Conservation (phyloP, 2,888 invertebrate genomes). For the Eretmocerus hayati region DNA sequence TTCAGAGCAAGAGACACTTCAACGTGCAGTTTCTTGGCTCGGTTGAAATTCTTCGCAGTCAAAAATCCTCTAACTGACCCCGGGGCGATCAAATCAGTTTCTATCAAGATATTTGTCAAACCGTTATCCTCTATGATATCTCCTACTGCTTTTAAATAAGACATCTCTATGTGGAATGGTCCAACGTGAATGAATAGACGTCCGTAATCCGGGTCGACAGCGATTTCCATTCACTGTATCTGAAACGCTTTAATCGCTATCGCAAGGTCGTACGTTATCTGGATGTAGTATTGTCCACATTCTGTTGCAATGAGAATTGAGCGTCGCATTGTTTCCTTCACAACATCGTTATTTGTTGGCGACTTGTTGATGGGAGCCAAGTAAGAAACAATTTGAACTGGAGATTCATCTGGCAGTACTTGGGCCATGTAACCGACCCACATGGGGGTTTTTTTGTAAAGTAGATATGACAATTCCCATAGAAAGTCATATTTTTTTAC, state of each 20-base stretch:
- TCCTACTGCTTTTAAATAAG: conserved; percentile 31
- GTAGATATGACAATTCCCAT: not conserved
- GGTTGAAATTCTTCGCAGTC: conserved; percentile 25
- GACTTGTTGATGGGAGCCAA: conserved; percentile 29
- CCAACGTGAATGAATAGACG: conserved; percentile 39
- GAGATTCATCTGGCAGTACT: conserved; percentile 24
- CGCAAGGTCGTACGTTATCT: conserved; percentile 31
- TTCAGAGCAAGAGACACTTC: conserved; percentile 11
- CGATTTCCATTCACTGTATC: conserved; percentile 24
- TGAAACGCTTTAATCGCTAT: conserved; percentile 28
- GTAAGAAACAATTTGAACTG: conserved; percentile 28
- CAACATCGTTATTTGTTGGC: conserved; percentile 28
- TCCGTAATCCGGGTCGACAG: conserved; percentile 29
- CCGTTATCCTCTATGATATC: conserved; percentile 24
- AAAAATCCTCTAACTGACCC: conserved; percentile 23
- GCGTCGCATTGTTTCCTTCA: conserved; percentile 29
- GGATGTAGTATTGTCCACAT: conserved; percentile 23
- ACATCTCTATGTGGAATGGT: conserved; percentile 33
- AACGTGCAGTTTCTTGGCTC: conserved; percentile 17
- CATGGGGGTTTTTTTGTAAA: conserved; percentile 27
- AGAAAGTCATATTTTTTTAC: not conserved
- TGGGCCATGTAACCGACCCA: conserved; percentile 32
- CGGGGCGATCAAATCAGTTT: conserved; percentile 16
- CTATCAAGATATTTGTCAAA: conserved; percentile 3
- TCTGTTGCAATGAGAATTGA: conserved; percentile 26